phyloP scores from a whole-genome alignment of 2,113 vertebrate genomes.

The Sebastes fasciatus region DNA sequence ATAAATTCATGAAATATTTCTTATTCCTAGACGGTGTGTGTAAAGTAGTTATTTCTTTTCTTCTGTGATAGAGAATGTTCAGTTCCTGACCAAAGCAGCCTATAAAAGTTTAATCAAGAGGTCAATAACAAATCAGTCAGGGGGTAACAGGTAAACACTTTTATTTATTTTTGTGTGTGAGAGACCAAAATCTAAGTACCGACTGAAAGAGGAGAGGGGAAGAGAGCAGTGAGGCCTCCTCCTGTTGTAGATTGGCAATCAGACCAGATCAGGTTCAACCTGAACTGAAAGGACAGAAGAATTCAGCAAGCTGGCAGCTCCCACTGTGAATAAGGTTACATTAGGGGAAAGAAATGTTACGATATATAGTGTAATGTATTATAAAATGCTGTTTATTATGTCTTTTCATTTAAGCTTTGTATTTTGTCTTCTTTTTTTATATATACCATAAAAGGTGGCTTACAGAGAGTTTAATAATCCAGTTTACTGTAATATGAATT shows the following conservation, averaged over 20 bases:
- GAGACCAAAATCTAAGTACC: too few relatives aligned
- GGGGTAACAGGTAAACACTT: too few relatives aligned
- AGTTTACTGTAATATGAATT: neutral
- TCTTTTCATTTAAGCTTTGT: neutral
- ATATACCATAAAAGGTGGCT: neutral
- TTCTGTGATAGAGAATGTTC: neutral
- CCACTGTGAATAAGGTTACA: neutral
- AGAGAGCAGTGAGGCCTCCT: too few relatives aligned
- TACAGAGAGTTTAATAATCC: neutral
- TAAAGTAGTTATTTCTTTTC: neutral
- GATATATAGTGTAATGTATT: neutral
- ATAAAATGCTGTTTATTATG: neutral
- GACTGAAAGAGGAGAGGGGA: too few relatives aligned
- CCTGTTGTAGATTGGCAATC: neutral
- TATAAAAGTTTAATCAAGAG: neutral
- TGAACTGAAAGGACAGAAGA: neutral
- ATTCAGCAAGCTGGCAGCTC: neutral
- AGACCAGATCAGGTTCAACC: neutral
- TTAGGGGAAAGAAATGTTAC: neutral
- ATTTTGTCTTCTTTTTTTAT: neutral
- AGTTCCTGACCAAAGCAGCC: neutral
- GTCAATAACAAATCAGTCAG: neutral
- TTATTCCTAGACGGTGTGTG: neutral
- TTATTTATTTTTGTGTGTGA: too few relatives aligned
- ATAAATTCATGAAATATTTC: neutral